A percentile compares a stretch with the other conserved stretches of the same genome.
phyloP scores from a whole-genome alignment of 2,797 vertebrate species.

The Stomatorhinus walkeri region DNA sequence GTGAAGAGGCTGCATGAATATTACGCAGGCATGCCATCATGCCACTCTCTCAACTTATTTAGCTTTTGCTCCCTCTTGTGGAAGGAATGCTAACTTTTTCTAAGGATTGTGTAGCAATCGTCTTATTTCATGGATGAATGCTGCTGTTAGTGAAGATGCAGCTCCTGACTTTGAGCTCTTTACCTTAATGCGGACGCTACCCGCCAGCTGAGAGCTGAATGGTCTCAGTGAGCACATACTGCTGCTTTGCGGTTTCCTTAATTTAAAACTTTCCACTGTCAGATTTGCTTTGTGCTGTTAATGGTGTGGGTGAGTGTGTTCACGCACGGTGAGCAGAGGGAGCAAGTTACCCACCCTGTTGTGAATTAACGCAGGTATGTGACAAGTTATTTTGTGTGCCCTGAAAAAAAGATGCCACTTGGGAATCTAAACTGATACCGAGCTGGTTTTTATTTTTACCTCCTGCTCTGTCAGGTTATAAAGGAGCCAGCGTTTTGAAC shows the following conservation, averaged over 20 bases:
- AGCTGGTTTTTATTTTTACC: neutral
- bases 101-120: neutral
- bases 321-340: neutral
- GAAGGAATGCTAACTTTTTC: neutral
- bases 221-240: neutral
- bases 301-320: neutral
- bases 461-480: neutral
- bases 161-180: neutral
- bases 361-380: neutral
- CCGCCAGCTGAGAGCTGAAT: neutral
- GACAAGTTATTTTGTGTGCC: neutral
- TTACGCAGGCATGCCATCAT: neutral
- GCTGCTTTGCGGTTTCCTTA: neutral
- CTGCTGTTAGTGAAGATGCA: neutral
- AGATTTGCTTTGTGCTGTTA: neutral
- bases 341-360: neutral
- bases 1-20: neutral
- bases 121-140: neutral
- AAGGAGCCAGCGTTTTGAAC: neutral
- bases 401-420: slow-evolving; percentile 1
- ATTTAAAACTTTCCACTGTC: neutral
- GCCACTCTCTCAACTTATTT: neutral
- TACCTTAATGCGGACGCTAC: neutral
- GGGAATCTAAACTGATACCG: neutral
- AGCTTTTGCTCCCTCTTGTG: neutral